Evolutionary conservation across 2,888 invertebrate genomes (phyloP).

Genomic region (Hipparchia semele): DNA sequence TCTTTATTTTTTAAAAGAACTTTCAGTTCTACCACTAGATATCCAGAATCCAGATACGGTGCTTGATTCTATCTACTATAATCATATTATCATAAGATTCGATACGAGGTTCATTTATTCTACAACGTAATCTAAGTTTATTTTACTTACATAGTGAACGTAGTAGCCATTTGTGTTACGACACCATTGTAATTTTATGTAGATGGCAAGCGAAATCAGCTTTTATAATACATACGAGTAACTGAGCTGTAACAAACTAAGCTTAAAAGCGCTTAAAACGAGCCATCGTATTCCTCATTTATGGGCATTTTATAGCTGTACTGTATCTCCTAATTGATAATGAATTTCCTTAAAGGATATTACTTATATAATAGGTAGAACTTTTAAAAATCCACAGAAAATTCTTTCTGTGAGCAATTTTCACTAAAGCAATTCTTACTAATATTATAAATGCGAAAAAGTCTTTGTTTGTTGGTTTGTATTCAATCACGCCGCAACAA

Average conservation of each 20-base stretch:
- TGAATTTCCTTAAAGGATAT: neutral
- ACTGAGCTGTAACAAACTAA: conserved; percentile 14
- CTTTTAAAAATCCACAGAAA: too few species aligned
- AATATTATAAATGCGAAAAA: too few species aligned
- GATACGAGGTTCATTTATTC: neutral
- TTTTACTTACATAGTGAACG: neutral
- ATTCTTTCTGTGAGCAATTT: too few species aligned
- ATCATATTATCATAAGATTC: neutral
- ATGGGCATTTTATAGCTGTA: conserved; percentile 13
- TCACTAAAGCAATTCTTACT: too few species aligned
- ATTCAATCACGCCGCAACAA: too few species aligned
- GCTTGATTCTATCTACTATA: neutral
- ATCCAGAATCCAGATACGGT: neutral
- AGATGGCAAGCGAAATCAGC: conserved; percentile 8
- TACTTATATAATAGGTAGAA: too few species aligned
- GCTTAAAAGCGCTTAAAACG: neutral
- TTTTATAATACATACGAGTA: neutral
- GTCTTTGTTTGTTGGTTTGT: too few species aligned
- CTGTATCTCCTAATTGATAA: neutral
- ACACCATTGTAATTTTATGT: neutral
- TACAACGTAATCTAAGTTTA: neutral
- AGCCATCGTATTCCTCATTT: neutral
- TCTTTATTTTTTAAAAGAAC: neutral
- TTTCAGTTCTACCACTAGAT: neutral
- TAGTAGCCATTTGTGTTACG: neutral